A percentile compares a stretch with the other conserved stretches of the same genome.
Evolutionary conservation across 2,113 vertebrate species (phyloP).

Genomic region (Lophura nycthemera): DNA sequence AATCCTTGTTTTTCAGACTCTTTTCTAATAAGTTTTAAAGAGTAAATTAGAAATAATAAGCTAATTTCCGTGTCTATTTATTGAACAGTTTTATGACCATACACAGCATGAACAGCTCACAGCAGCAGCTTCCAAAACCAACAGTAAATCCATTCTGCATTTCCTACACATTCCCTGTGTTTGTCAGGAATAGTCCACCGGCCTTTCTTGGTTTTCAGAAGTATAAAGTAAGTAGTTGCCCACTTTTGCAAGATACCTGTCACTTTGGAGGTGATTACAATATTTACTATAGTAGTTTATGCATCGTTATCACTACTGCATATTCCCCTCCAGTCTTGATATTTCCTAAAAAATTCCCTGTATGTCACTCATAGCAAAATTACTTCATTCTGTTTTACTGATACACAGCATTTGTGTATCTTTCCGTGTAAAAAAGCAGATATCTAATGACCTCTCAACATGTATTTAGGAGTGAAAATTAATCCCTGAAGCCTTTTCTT

Average conservation of each 20-base stretch:
- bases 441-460: constrained; percentile 39
- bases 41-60: not conserved
- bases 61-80: not conserved
- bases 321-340: not conserved
- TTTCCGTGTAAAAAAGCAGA: constrained; percentile 37
- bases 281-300: not conserved
- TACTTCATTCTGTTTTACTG: not conserved
- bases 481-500: constrained; percentile 21
- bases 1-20: not conserved
- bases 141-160: not conserved
- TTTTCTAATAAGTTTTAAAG: not conserved
- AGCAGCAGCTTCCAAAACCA: not conserved
- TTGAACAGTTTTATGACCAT: not conserved
- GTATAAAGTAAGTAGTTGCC: not conserved
- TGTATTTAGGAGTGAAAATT: not conserved
- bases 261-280: not conserved
- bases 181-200: not conserved
- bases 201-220: not conserved
- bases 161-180: not conserved
- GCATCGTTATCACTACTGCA: fast-evolving
- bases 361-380: not conserved
- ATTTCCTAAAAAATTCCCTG: not conserved
- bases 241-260: not conserved
- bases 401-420: not conserved
- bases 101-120: not conserved